Evolutionary conservation across 2,113 vertebrate species (phyloP), one percentile per base, ranked within the genome.

Genomic region (Cebus imitator): DNA sequence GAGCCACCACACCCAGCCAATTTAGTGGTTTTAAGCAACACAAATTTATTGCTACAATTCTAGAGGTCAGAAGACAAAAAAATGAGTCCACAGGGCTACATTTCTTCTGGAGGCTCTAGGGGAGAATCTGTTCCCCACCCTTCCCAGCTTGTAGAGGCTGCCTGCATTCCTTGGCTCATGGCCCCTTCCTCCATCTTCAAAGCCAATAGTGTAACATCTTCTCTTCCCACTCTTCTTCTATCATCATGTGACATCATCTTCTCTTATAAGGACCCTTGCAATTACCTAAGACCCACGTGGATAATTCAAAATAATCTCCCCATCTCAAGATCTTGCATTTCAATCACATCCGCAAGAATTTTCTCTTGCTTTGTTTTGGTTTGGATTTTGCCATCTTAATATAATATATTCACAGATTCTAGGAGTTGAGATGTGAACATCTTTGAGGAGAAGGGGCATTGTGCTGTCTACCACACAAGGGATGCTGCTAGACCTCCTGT

Each of bases 141-240:
- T 30, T 58, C 61, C 13, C 23, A 82, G 50, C 35, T 52, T 55
- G 10, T 27, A 16, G 73, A 48, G 14, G 13, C 23, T 1, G 0
- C 83, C 58, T 72, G 1, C 8, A 6, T 61, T 55, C 83, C 80
- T 57, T 43, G 64, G 6, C 11, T 57, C 17, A 0, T 1, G 27
- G 50, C 2, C 25, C 61, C 27, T 48, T 37, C 12, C 20, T 68
- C 23, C 17, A 3, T 68, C 50, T 80, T 64, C 55, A 79, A 58
- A 37, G 48, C 6, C 32, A n/a, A 2, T 1, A 45, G 35, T 6
- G 35, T 1, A 3, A 9, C 21, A 17, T n/a, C 43, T 7, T 43
- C 80, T 83, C 3, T 50, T 79, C 23, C 64, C 3, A 52, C 13
- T 58, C 55, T 68, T 58, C 13, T 52, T 85, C 79, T 13, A 18